A percentile compares a stretch with the other conserved stretches of the same genome.
Conservation (phyloP, 2,888 invertebrate genomes). For the Kuschelorhynchus macadamiae region DNA sequence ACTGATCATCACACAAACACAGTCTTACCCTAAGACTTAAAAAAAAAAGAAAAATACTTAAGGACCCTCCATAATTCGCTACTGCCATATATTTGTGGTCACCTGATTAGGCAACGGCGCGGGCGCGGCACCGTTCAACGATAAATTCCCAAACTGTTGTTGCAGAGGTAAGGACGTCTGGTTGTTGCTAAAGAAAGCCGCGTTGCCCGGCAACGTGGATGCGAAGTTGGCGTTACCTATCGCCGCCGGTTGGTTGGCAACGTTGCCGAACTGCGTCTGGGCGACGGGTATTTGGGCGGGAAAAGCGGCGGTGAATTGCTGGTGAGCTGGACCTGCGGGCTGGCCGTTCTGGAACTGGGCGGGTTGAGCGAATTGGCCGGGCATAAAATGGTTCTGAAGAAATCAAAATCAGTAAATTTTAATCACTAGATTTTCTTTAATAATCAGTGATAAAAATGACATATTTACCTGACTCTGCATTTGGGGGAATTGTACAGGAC, state of each 20-base stretch:
- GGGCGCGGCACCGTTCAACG: constrained; percentile 62
- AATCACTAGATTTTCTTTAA: too few relatives aligned
- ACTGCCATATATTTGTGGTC: constrained; percentile 67
- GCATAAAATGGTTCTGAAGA: constrained; percentile 40
- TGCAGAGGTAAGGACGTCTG: constrained; percentile 62
- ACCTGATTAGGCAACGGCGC: constrained; percentile 53
- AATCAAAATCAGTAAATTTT: not conserved
- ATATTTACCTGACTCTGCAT: constrained; percentile 4
- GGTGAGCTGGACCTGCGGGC: not conserved
- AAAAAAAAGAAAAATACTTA: not conserved
- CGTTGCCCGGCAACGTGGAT: constrained; percentile 56
- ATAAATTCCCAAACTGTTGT: constrained; percentile 71
- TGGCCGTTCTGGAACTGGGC: constrained; percentile 36
- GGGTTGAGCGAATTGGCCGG: constrained; percentile 42
- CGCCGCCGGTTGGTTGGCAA: not conserved
- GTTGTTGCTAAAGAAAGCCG: constrained; percentile 62
- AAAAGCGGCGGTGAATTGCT: constrained; percentile 14
- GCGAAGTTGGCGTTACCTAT: constrained; percentile 18
- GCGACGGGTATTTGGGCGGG: constrained; percentile 15
- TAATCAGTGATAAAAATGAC: too few relatives aligned
- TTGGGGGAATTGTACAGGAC: constrained; percentile 31
- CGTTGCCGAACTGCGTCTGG: constrained; percentile 20
- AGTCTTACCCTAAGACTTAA: not conserved
- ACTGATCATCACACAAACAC: too few relatives aligned
- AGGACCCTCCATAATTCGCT: constrained; percentile 47